These are phyloP conservation scores for Forbesichthys papilliferus DNA, from an alignment of 2,113 vertebrate species.

Conservation along the genomic window DNA sequence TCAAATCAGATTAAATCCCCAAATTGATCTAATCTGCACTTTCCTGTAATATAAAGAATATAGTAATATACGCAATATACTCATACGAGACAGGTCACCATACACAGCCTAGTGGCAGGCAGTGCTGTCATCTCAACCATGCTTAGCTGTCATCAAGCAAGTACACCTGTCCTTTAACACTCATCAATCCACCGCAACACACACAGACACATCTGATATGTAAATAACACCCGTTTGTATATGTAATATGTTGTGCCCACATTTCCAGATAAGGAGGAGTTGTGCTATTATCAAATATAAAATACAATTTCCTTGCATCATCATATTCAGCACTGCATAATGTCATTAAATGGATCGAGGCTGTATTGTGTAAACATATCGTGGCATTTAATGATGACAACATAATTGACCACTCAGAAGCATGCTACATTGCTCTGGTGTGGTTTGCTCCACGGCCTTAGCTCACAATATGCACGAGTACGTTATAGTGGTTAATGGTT, in stretches of 20 bases:
- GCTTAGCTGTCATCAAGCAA: no score
- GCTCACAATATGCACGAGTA: not conserved
- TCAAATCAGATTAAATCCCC: no score
- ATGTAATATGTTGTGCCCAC: not conserved
- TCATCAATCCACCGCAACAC: not conserved
- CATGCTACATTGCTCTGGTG: constrained; percentile 32
- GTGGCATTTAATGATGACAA: constrained; percentile 31
- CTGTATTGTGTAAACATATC: constrained; percentile 22
- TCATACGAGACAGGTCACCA: no score
- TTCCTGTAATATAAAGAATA: no score
- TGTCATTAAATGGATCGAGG: not conserved
- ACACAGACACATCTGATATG: not conserved
- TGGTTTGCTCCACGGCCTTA: constrained; percentile 15
- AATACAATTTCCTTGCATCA: not conserved
- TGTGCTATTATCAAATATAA: not conserved
- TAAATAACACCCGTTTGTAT: not conserved
- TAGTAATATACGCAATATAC: no score
- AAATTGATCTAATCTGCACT: no score
- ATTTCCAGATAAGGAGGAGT: not conserved
- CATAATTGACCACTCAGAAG: constrained; percentile 39
- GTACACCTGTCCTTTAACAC: not conserved
- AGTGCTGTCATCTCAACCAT: no score
- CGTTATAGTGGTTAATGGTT: not conserved
- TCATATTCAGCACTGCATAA: not conserved
- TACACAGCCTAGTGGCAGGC: no score